Percentiles rank a stretch among this genome's conserved stretches.
phyloP scores from a whole-genome alignment of 2,797 vertebrate species.

The Urosaurus nigricauda region DNA sequence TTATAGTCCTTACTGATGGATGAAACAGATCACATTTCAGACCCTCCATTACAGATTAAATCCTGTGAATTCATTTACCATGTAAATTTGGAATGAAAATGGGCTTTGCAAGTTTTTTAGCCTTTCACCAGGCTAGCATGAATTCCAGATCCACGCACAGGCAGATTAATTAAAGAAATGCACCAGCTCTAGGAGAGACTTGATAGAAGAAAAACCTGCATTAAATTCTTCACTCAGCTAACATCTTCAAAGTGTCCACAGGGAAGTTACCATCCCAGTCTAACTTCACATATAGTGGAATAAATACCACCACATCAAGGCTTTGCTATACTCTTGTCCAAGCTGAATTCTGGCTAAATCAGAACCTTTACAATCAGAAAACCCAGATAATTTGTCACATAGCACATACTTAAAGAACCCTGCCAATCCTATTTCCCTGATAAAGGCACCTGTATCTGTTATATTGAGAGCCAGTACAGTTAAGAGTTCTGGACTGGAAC shows the following conservation, averaged over 20 bases:
- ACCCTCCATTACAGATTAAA: not conserved
- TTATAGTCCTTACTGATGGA: too few relatives aligned
- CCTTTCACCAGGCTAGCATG: not conserved
- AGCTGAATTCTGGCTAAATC: not conserved
- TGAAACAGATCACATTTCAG: not conserved
- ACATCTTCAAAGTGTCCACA: not conserved
- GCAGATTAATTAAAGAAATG: not conserved
- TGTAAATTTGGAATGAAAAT: not conserved
- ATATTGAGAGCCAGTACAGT: not conserved
- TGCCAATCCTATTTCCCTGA: not conserved
- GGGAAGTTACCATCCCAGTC: not conserved
- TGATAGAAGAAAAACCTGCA: not conserved
- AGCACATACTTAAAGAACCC: too few relatives aligned
- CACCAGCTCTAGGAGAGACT: not conserved
- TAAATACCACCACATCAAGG: not conserved
- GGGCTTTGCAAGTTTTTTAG: not conserved
- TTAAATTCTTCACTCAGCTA: not conserved
- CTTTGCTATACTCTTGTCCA: not conserved
- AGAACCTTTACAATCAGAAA: conserved; percentile 12
- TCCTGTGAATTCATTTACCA: not conserved
- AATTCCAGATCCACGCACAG: not conserved
- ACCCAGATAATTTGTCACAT: not conserved
- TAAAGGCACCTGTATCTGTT: not conserved
- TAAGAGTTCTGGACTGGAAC: not conserved
- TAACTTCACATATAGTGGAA: not conserved